These are phyloP conservation scores for Mystacornis crossleyi DNA, from an alignment of 2,113 vertebrate species.

Conservation along the genomic window DNA sequence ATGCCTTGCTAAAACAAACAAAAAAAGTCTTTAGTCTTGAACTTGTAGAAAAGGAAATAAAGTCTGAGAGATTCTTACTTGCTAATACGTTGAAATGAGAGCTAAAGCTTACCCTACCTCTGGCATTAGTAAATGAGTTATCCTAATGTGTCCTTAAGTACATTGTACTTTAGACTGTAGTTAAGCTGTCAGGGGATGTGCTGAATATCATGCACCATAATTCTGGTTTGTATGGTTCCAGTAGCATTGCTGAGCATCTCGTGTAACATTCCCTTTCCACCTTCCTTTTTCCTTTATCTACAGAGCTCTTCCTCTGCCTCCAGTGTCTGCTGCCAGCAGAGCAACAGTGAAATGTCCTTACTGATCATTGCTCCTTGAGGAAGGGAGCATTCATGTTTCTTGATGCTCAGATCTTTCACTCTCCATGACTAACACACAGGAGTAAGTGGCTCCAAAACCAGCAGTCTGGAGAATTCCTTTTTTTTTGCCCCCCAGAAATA, in stretches of 20 bases:
- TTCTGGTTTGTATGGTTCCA: neutral
- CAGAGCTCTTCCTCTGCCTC: neutral
- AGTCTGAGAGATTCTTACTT: neutral
- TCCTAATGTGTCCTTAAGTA: neutral
- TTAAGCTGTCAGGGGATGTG: neutral
- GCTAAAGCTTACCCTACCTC: neutral
- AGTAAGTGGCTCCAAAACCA: neutral
- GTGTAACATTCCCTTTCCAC: neutral
- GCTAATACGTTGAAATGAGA: neutral
- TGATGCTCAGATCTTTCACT: neutral
- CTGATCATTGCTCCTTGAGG: neutral
- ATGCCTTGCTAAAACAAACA: neutral
- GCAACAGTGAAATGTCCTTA: neutral
- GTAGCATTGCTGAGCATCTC: neutral
- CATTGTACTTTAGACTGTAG: neutral
- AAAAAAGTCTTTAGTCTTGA: neutral
- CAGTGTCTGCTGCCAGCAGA: neutral
- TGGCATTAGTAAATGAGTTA: neutral
- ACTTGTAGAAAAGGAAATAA: neutral
- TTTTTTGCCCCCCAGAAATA: rapidly evolving
- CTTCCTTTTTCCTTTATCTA: neutral
- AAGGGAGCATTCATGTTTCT: rapidly evolving
- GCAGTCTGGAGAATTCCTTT: neutral
- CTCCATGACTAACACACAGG: neutral
- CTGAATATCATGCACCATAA: neutral